Base-by-base conservation (phyloP, 2,113 vertebrate genomes). In the Monopterus albus region DNA sequence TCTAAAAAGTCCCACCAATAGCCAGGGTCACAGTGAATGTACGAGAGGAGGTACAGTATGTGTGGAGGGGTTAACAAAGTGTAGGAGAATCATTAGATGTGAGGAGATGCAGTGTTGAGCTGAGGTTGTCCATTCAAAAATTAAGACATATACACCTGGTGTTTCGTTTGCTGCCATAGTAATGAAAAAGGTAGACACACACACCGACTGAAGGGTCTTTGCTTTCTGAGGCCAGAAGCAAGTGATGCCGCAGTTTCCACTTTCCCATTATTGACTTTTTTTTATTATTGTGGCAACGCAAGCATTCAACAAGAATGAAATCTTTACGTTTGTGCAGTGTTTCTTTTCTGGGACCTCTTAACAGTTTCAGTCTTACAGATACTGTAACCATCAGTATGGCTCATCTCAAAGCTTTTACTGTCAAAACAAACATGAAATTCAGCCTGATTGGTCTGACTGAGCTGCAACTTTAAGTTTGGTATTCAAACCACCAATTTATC, bases 1-100 rank as follows among this genome's bases (percentile, higher is more conserved):
- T 47, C 15, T 38, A 51, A 20, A 75, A 67, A 82, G 33, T 53
- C 10, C 20, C 56, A 23, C 52, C 8, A 63, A n/a, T 58, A 51
- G 38, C 60, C 3, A 40, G 20, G 52, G 23, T 15, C 23, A 17
- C 14, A 4, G 17, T 58, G 53, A 60, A 36, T 52, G 23, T 40
- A 31, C 20, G 33, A 0, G 6, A 29, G 55, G 2, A 12, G 5
- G 49, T 51, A 11, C 9, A 43, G 43, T 10, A 5, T 42, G 60
- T 46, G 18, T 42, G 18, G 25, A 18, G 7, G 5, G 23, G 7
- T 17, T 28, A n/a, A 45, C 28, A 46, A 23, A 23, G 8, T 10
- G 25, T 9, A 61, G 29, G 8, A 23, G 11, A 12, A 46, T 18
- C 11, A 25, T 35, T 7, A 14, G n/a, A 29, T 3, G 31, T 55